Conservation (phyloP, 2,797 vertebrate species). For the Fratercula arctica region DNA sequence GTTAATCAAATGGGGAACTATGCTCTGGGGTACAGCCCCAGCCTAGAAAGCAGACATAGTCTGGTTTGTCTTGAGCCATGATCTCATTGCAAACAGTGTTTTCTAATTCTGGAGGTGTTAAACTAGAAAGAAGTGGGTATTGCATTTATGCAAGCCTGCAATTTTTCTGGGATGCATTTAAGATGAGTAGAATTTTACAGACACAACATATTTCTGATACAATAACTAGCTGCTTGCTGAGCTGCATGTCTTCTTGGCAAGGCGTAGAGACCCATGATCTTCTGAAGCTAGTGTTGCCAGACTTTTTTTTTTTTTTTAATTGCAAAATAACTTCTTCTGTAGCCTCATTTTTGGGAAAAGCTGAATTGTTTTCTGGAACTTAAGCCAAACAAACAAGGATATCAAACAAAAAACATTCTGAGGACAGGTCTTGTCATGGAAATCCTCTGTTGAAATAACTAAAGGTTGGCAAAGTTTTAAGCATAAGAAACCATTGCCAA, state of each 20-base stretch:
- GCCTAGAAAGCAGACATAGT: neutral
- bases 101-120: neutral
- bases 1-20: neutral
- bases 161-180: neutral
- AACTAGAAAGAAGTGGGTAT: neutral
- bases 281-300: neutral
- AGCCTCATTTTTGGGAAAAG: neutral
- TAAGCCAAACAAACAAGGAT: neutral
- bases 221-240: neutral
- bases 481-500: neutral
- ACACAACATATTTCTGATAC: neutral
- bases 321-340: neutral
- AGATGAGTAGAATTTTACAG: neutral
- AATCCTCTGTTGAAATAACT: conserved; percentile 4
- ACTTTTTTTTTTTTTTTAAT: neutral
- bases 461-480: neutral
- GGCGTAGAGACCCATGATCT: neutral
- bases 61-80: neutral
- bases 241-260: neutral
- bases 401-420: neutral
- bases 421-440: neutral
- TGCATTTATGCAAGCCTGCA: neutral
- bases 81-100: neutral
- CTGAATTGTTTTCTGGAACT: neutral
- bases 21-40: neutral